These are phyloP conservation scores for Ceyx margarethae DNA, from an alignment of 2,113 vertebrate genomes.

Conservation along the genomic window DNA sequence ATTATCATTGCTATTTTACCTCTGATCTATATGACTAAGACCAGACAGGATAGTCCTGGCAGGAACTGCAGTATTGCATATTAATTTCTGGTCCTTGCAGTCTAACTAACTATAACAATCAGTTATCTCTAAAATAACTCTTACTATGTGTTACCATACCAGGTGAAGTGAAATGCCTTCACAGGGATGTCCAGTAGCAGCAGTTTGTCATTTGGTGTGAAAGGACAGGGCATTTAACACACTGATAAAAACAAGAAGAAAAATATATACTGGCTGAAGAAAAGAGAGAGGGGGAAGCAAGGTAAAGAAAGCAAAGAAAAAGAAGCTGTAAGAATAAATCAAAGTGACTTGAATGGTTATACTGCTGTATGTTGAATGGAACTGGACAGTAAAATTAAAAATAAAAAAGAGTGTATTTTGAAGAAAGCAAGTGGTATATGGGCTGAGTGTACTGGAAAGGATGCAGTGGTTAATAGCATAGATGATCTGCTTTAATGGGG, in stretches of 20 bases:
- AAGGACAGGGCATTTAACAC: neutral
- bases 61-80: neutral
- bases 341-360: neutral
- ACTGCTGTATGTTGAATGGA: neutral
- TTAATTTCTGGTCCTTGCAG: neutral
- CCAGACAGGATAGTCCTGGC: neutral
- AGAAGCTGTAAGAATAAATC: neutral
- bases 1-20: neutral
- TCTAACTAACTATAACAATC: neutral
- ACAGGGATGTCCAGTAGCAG: neutral
- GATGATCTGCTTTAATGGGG: neutral
- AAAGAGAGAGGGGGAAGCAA: neutral
- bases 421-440: neutral
- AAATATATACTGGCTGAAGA: neutral
- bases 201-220: neutral
- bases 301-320: neutral
- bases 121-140: neutral
- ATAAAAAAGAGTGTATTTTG: neutral
- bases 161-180: neutral
- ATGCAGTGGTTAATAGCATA: neutral
- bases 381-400: neutral
- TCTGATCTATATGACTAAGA: neutral
- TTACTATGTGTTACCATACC: neutral
- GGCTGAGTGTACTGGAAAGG: neutral
- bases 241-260: neutral